These are phyloP conservation scores for Tupaia chinensis DNA, from an alignment of 2,113 vertebrate genomes.

Conservation along the genomic window DNA sequence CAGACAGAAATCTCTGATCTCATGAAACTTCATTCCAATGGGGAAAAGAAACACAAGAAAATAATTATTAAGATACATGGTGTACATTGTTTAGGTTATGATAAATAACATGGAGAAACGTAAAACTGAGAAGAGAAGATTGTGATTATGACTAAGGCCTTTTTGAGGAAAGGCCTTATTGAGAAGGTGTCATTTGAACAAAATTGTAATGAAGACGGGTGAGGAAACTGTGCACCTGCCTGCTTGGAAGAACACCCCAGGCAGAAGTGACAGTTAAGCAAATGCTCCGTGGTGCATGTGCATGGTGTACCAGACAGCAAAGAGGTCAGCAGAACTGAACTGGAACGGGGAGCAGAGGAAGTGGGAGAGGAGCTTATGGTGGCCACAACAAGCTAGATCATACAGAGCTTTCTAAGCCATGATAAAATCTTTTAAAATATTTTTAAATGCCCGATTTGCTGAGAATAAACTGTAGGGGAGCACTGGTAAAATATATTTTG, in stretches of 20 bases:
- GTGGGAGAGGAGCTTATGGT: not conserved
- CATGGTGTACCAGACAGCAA: not conserved
- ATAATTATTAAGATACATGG: not conserved
- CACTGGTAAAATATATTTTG: not conserved
- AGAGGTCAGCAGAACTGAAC: not conserved
- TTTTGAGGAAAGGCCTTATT: not conserved
- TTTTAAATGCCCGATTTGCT: not conserved
- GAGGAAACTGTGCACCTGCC: not conserved
- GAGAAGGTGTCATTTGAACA: not conserved
- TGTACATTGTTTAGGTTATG: not conserved
- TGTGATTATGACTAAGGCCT: not conserved
- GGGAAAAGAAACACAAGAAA: not conserved
- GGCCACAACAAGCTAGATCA: not conserved
- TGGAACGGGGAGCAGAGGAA: not conserved
- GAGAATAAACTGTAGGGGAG: not conserved
- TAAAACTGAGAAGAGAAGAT: not conserved
- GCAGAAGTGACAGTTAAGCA: not conserved
- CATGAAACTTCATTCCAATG: not conserved
- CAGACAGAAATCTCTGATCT: not conserved
- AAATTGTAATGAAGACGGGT: not conserved
- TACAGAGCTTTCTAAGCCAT: not conserved
- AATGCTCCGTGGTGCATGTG: not conserved
- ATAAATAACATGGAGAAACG: not conserved
- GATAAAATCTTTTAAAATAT: not conserved
- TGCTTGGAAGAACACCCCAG: not conserved